Evolutionary conservation across 2,888 invertebrate species (phyloP).

Genomic region (Orthosia cruda): DNA sequence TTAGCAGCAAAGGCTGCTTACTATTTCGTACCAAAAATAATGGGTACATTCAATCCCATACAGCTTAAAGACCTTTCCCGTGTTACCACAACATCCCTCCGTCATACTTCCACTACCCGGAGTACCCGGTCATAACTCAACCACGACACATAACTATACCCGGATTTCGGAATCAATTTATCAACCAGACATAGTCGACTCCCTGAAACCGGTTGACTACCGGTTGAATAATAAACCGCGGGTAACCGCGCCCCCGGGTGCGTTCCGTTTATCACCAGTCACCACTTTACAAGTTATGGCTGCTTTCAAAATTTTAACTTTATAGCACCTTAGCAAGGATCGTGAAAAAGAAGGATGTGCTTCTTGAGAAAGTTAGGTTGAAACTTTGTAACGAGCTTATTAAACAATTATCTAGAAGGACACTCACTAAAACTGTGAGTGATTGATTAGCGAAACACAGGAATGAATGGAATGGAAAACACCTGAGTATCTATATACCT

Average conservation of each 20-base stretch:
- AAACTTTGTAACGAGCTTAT: too few species aligned
- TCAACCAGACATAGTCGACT: constrained; percentile 54
- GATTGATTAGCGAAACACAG: too few species aligned
- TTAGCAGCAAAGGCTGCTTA: too few species aligned
- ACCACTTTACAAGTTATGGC: constrained; percentile 47
- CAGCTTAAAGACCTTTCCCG: not conserved
- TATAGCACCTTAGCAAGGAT: constrained; percentile 35
- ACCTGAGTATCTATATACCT: too few species aligned
- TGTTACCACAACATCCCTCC: constrained; percentile 23
- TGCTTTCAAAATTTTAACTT: constrained; percentile 50
- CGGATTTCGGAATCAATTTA: constrained; percentile 61
- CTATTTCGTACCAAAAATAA: too few species aligned
- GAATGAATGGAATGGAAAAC: too few species aligned
- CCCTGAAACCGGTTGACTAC: constrained; percentile 46
- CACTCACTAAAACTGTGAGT: too few species aligned
- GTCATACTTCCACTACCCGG: not conserved
- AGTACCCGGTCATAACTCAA: constrained; percentile 35
- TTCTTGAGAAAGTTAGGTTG: too few species aligned
- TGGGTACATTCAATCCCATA: not conserved
- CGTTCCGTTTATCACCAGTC: constrained; percentile 52
- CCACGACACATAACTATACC: constrained; percentile 34
- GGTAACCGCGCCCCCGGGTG: constrained; percentile 54
- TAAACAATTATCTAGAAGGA: too few species aligned
- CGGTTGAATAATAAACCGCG: constrained; percentile 61
- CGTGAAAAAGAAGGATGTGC: not conserved